phyloP scores from a whole-genome alignment of 1,140 invertebrate species.

The Dinothrombium tinctorium region DNA sequence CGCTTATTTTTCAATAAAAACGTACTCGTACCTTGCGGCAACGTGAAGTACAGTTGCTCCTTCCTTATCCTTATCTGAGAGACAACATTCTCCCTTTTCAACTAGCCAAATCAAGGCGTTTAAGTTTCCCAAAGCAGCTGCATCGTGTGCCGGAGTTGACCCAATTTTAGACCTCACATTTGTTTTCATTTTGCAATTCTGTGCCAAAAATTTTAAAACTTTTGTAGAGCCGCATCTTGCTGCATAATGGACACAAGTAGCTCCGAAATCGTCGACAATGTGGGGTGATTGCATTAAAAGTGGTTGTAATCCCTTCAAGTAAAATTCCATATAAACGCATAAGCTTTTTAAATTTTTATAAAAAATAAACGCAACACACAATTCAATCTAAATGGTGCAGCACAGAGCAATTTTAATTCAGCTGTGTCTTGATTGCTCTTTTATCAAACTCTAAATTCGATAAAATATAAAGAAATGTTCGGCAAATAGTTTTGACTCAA shows the following conservation, averaged over 20 bases:
- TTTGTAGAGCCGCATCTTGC: constrained; percentile 20
- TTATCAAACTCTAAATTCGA: no score
- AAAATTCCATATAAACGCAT: no score
- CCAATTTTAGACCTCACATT: constrained; percentile 19
- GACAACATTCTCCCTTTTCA: constrained; percentile 17
- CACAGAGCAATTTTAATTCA: no score
- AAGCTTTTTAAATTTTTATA: no score
- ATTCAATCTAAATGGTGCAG: no score
- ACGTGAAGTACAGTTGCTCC: constrained; percentile 24
- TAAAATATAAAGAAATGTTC: no score
- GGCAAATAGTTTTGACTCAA: no score
- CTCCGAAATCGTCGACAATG: constrained; percentile 19
- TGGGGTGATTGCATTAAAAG: constrained; percentile 12
- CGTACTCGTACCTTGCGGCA: constrained; percentile 18
- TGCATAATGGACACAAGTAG: constrained; percentile 24
- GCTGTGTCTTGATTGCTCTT: no score
- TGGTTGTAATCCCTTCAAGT: constrained; percentile 10
- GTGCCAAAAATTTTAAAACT: constrained; percentile 20
- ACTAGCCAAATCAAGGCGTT: constrained; percentile 23
- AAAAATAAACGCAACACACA: no score
- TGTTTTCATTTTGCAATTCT: constrained; percentile 17
- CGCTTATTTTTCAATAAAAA: background rate
- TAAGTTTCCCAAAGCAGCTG: constrained; percentile 22
- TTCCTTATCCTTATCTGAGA: constrained; percentile 22
- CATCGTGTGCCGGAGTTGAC: constrained; percentile 24